A percentile compares a stretch with the other conserved stretches of the same genome.
These are phyloP conservation scores for Bos indicus DNA, from an alignment of 2,113 vertebrate genomes.

Conservation along the genomic window DNA sequence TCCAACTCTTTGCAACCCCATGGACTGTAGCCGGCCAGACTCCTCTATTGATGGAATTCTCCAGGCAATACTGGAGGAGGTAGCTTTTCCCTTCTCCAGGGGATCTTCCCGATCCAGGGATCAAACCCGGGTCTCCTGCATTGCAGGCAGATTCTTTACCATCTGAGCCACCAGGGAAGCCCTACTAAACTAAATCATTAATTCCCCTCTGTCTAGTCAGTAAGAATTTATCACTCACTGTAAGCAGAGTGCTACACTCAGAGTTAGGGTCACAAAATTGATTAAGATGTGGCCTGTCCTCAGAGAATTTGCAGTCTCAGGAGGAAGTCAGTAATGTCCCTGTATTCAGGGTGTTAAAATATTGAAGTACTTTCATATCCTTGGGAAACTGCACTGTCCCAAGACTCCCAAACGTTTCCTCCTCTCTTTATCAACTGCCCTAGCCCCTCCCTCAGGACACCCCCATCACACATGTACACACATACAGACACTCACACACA, in stretches of 20 bases:
- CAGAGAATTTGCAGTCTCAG: neutral
- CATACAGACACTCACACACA: too few species aligned
- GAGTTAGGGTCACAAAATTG: neutral
- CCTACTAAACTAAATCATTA: neutral
- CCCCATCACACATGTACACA: neutral
- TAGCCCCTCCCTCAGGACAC: neutral
- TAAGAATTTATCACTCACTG: neutral
- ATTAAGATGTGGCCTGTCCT: neutral
- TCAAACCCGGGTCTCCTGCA: neutral
- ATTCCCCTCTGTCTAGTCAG: neutral
- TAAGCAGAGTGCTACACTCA: neutral
- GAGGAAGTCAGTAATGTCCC: neutral
- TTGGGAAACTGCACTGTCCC: neutral
- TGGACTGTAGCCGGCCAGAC: neutral
- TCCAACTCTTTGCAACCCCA: neutral
- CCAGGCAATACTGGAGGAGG: neutral
- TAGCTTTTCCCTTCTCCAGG: neutral
- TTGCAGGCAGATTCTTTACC: neutral
- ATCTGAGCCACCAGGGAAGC: neutral
- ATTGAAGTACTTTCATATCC: neutral
- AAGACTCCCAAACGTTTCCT: neutral
- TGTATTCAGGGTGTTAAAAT: neutral
- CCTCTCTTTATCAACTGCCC: neutral
- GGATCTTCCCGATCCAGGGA: neutral
- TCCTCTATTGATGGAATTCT: neutral